Base-by-base conservation (phyloP, 2,113 vertebrate species). In the Mionectes macconnelli region DNA sequence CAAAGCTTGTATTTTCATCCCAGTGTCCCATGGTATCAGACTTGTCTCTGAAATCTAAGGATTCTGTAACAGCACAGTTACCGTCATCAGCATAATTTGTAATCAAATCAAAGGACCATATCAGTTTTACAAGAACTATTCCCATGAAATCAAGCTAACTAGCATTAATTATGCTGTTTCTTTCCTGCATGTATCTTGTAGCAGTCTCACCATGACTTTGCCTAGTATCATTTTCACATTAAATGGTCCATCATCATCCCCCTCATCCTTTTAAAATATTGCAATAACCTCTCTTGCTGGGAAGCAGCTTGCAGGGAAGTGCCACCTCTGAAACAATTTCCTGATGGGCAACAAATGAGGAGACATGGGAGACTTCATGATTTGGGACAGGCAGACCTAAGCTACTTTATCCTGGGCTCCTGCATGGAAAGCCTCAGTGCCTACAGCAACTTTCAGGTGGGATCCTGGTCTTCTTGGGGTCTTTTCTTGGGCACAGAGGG, bases 71-170 rank as follows among this genome's bases (percentile, higher is more conserved):
- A 96, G 70, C 63, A 49, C 69, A 73, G 81, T 94, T 87, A 94
- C 94, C 1, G 0, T 94, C 94, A 96, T 91, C 95, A 97, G 81
- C 91, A 82, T 85, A 94, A 97, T 95, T 96, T 93, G 82, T 91
- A 97, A 96, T 96, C 94, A 91, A 96, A 96, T 94, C 93, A 96
- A 91, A 86, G 67, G 63, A 90, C 75, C 82, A 30, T 94, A 94
- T 94, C 30, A 0, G 57, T 77, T 94, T 94, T 84, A 87, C 87
- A 94, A 93, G 89, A 94, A 91, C 84, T 85, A 93, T 96, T 96
- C 87, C 95, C 94, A 84, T 85, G 93, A 94, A 97, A 96, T 94
- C 94, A 91, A 40, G 45, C 82, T 96, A 96, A 87, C 69, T 59
- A 94, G 87, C 91, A 91, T 82, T 96, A 96, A 97, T 97, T 93